Evolutionary conservation across 2,113 vertebrate genomes (phyloP).

Genomic region (Empidonax traillii): DNA sequence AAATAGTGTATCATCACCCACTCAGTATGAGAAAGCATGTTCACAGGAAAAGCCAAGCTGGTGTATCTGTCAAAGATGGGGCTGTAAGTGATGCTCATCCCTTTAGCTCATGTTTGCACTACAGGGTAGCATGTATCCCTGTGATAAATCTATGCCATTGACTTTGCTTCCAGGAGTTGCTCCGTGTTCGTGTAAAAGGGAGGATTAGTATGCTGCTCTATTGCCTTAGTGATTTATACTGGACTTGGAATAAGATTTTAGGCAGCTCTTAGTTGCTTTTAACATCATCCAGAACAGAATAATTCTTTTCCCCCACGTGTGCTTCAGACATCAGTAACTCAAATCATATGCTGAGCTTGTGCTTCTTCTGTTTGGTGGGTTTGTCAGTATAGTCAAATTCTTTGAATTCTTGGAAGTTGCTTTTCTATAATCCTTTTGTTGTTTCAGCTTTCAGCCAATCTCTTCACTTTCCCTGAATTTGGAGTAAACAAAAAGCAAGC

Average conservation of each 20-base stretch:
- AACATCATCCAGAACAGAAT: background rate
- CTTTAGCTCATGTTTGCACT: conserved; percentile 18
- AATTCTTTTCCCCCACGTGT: background rate
- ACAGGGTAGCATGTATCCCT: background rate
- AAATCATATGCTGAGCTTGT: background rate
- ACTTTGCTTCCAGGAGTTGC: conserved; percentile 62
- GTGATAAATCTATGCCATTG: conserved; percentile 52
- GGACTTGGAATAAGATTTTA: conserved; percentile 33
- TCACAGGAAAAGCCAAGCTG: background rate
- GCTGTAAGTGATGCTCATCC: background rate
- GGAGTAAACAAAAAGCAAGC: background rate
- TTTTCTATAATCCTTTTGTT: background rate
- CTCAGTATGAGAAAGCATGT: background rate
- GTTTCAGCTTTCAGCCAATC: background rate
- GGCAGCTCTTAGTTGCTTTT: conserved; percentile 48
- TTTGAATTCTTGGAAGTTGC: background rate
- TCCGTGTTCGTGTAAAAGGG: conserved; percentile 29
- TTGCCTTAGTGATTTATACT: conserved; percentile 62
- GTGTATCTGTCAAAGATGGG: background rate
- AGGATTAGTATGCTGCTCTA: conserved; percentile 57
- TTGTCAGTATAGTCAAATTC: background rate
- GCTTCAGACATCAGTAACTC: background rate
- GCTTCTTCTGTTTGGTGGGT: background rate
- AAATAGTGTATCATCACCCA: background rate
- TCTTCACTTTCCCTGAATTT: background rate